phyloP scores from a whole-genome alignment of 2,113 vertebrate species.

The Saccopteryx leptura region DNA sequence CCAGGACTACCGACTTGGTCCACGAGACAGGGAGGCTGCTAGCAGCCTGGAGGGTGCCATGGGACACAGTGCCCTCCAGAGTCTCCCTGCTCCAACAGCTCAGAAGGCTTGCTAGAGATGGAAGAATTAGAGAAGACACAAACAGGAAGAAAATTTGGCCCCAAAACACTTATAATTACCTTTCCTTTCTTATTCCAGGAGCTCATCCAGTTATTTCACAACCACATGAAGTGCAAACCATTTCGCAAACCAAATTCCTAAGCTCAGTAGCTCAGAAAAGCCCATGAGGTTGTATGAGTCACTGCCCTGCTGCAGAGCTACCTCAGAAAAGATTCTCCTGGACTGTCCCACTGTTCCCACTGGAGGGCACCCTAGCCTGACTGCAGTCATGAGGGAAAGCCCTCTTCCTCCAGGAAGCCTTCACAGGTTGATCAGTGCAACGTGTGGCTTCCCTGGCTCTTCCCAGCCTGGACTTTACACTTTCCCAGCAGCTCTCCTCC shows the following conservation, averaged over 20 bases:
- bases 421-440: background rate
- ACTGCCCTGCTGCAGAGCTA: background rate
- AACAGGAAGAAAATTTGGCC: background rate
- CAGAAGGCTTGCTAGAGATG: background rate
- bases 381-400: background rate
- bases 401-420: conserved; percentile 17
- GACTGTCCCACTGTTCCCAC: background rate
- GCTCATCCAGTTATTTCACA: background rate
- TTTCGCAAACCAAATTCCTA: conserved; percentile 16
- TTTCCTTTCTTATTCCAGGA: background rate
- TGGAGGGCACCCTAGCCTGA: conserved; percentile 68
- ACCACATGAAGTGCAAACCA: fast-evolving
- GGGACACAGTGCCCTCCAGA: background rate
- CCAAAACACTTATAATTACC: background rate
- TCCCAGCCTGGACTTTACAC: background rate
- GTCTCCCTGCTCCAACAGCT: background rate
- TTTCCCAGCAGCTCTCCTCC: background rate
- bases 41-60: background rate
- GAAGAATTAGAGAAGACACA: background rate
- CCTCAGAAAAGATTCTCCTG: background rate
- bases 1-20: background rate
- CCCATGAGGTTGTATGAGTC: background rate
- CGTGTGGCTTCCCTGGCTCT: background rate
- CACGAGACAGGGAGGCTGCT: background rate
- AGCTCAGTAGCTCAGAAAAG: background rate